These are phyloP conservation scores for Brachionus koreanus DNA, from an alignment of 1,140 invertebrate species.

Conservation along the genomic window DNA sequence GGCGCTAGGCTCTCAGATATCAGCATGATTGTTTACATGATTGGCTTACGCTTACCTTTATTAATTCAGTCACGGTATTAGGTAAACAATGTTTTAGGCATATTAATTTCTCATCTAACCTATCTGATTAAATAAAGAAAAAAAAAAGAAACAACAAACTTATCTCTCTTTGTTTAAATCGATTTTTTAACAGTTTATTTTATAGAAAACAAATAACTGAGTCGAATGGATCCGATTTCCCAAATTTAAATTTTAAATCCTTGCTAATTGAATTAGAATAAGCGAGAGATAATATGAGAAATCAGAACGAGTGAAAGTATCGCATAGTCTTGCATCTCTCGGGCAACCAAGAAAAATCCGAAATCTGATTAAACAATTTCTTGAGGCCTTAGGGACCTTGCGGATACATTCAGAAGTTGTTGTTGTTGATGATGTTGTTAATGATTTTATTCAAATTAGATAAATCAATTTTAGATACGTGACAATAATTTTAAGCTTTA, in stretches of 20 bases:
- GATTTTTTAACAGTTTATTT: constrained; percentile 1
- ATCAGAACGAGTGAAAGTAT: neutral
- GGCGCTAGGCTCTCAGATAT: neutral
- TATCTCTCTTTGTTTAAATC: neutral
- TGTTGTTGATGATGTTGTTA: neutral
- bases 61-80: constrained; percentile 11
- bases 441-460: constrained; percentile 18
- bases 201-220: neutral
- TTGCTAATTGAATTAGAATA: constrained; percentile 17
- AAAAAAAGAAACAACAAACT: neutral
- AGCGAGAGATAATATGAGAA: neutral
- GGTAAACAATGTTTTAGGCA: constrained; percentile 10
- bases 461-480: constrained; percentile 35
- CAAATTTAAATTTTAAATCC: constrained; percentile 28
- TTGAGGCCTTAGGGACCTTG: neutral
- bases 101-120: constrained; percentile 27
- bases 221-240: neutral
- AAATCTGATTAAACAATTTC: constrained; percentile 41
- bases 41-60: neutral
- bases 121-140: neutral
- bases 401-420: neutral
- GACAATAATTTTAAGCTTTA: constrained; percentile 17
- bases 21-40: constrained; percentile 18
- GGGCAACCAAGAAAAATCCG: neutral
- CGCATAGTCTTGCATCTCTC: neutral